These are phyloP conservation scores for Planiliza haematocheilus DNA, from an alignment of 2,113 vertebrate species.

Conservation along the genomic window DNA sequence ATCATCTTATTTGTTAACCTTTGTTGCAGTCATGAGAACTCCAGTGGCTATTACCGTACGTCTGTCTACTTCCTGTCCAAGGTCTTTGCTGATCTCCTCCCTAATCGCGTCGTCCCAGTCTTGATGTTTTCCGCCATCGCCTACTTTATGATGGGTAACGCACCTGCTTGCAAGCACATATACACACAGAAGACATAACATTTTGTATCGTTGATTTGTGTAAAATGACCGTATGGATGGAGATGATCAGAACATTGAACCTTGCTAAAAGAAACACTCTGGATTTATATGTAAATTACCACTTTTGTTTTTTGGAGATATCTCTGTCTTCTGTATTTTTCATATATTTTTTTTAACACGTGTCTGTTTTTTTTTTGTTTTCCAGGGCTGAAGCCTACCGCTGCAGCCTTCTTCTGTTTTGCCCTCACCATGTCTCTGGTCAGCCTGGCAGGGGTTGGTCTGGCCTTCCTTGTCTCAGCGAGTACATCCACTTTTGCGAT, in stretches of 20 bases:
- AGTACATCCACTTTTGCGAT: constrained; percentile 82
- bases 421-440: constrained; percentile 81
- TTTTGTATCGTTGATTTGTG: too few species aligned
- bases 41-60: constrained; percentile 81
- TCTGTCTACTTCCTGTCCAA: constrained; percentile 82
- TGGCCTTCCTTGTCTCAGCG: constrained; percentile 85
- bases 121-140: constrained; percentile 80
- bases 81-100: constrained; percentile 84
- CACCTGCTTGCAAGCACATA: background rate
- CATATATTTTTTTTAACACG: too few species aligned
- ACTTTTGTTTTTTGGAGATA: too few species aligned
- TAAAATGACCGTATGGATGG: background rate
- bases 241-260: too few species aligned
- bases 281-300: too few species aligned
- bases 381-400: constrained; percentile 81
- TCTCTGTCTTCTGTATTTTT: background rate
- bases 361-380: background rate
- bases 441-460: constrained; percentile 81
- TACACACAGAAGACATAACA: background rate
- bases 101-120: constrained; percentile 84
- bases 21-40: constrained; percentile 77
- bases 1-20: constrained; percentile 6
- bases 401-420: constrained; percentile 79
- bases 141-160: constrained; percentile 87
- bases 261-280: too few species aligned